phyloP scores from a whole-genome alignment of 1,140 invertebrate species.

The Ceratosolen fusciceps region DNA sequence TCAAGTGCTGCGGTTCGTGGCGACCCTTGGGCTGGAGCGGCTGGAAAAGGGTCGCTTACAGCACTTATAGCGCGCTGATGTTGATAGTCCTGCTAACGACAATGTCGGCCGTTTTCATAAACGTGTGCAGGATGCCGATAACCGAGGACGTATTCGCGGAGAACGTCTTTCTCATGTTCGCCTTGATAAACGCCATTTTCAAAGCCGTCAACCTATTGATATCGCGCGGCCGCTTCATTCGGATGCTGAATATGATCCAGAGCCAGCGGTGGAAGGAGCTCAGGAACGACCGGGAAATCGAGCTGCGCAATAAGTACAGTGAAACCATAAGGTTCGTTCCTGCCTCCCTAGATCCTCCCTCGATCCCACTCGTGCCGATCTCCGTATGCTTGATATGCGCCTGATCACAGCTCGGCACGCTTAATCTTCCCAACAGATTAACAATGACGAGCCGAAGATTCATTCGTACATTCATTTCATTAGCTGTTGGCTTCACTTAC shows the following conservation, averaged over 20 bases:
- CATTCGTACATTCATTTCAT: too few species aligned
- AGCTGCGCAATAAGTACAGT: slow-evolving; percentile 29
- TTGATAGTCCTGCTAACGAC: slow-evolving; percentile 19
- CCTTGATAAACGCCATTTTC: slow-evolving; percentile 37
- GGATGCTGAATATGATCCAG: slow-evolving; percentile 22
- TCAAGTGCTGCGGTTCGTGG: slow-evolving; percentile 37
- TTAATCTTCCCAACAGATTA: too few species aligned
- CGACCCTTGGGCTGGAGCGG: not conserved
- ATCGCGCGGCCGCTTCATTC: slow-evolving; percentile 19
- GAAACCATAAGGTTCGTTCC: slow-evolving; percentile 40
- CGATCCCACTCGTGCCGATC: too few species aligned
- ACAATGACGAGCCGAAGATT: too few species aligned
- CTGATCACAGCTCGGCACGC: too few species aligned
- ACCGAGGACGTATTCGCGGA: slow-evolving; percentile 33
- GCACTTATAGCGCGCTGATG: not conserved
- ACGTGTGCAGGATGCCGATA: slow-evolving; percentile 7
- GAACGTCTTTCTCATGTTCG: slow-evolving; percentile 45
- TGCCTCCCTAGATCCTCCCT: too few species aligned
- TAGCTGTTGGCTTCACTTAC: too few species aligned
- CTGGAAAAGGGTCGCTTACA: not conserved
- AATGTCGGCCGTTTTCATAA: not conserved
- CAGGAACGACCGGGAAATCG: not conserved
- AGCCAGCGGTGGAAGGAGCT: slow-evolving; percentile 15
- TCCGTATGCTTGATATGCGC: too few species aligned
- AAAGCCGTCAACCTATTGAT: slow-evolving; percentile 38